Evolutionary conservation across 2,888 invertebrate species (phyloP), one percentile per base, ranked within the genome.

Genomic region (Hetaerina titia): DNA sequence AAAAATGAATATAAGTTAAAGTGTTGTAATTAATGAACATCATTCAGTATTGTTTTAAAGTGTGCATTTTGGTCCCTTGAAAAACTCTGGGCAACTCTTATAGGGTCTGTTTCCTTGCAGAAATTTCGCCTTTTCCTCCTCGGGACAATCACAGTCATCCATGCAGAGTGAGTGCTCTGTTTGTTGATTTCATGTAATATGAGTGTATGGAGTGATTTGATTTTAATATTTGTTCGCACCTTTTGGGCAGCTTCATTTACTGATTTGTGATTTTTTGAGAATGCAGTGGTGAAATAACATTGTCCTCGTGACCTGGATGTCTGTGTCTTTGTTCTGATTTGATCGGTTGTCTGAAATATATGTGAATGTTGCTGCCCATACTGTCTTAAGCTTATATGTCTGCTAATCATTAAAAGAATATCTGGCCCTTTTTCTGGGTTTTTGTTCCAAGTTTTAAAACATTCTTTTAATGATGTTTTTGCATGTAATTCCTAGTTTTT

Each of bases 111-210:
- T 69, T 92, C 92, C 74, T 92, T 92, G 69, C 92, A 92, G 92
- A 92, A 92, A 92, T 92, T 92, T 92, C 92, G 92, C 69, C 92
- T 92, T 92, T 92, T 92, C 92, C 64, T 69, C 92, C 92, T 92
- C 92, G 92, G 92, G 92, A 60, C 92, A 92, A 63, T 56, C 92
- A 56, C 92, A 92, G 92, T 74, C 92, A 74, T 92, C 92, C 56
- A n/a, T 56, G 31, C 92, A 92, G 92, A 92, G 92, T 92, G 92
- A 92, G 92, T 92, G 64, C 56, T 69, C 92, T 74, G 92, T 92
- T 92, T 92, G 92, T 69, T 92, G 92, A 58, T 69, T 92, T 69
- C 13, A 56, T 92, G 69, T 92, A 92, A 69, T 74, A 69, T 92
- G 56, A 56, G 45, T 45, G 92, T 74, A 92, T 69, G 89, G 56